Base-by-base conservation (phyloP, 2,113 vertebrate species). In the Antigone vipio region DNA sequence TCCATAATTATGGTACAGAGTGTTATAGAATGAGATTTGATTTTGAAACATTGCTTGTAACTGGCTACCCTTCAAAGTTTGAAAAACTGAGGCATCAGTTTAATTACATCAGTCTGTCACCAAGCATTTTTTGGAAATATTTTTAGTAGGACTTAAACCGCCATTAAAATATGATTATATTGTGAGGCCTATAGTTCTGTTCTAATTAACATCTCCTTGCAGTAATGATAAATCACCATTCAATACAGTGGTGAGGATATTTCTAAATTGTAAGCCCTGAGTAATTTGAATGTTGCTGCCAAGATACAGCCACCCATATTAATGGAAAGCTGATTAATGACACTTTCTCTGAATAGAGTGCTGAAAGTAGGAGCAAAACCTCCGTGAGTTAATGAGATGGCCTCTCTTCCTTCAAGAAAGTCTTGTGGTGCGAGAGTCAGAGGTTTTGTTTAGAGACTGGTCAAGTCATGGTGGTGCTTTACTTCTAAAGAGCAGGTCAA, bases 201-300 rank as follows among this genome's bases (percentile, higher is more conserved):
- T 95, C 34, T 85, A 97, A 97, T 97, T 96, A 97, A 92, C 71
- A 87, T 93, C 85, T 86, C n/a, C 72, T 91, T 75, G 52, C 56
- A 64, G 66, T 85, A 83, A 74, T 91, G 96, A 93, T 89, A 92
- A 96, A 97, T 95, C 86, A 94, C 86, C 77, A 55, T 72, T 94
- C 80, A 55, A 58, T 92, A 35, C 9, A 94, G 66, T 56, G n/a
- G 27, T 84, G 72, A 47, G 38, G 45, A 78, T 91, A 95, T 93
- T 96, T 92, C 82, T 92, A 81, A 92, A 94, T 63, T 86, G 49
- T 69, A 85, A 94, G 58, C 66, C 42, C 62, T 56, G 63, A 95
- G 19, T 93, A 88, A 92, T 96, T 96, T 94, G 67, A 95, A 79
- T 87, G 73, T 63, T 92, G 20, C 86, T 96, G 84, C 74, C 71